A percentile compares a stretch with the other conserved stretches of the same genome.
These are phyloP conservation scores for Dichetophora obliterata DNA, from an alignment of 2,888 invertebrate genomes.

Conservation along the genomic window DNA sequence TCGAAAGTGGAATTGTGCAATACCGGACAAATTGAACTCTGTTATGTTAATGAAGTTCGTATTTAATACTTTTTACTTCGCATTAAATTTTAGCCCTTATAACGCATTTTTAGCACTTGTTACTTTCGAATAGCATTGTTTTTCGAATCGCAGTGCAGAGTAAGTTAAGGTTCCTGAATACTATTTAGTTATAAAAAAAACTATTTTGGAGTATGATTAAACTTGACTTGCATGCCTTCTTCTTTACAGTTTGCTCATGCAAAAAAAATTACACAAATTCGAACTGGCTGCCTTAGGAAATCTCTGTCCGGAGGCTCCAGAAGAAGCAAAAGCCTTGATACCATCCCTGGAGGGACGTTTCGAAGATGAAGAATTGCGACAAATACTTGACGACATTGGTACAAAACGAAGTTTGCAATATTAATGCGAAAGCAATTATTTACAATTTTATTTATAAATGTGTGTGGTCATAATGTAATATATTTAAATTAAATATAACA, in stretches of 20 bases:
- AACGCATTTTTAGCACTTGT: too few relatives aligned
- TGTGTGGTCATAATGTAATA: constrained; percentile 9
- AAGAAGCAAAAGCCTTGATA: constrained; percentile 97
- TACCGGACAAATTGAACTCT: too few relatives aligned
- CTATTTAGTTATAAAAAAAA: too few relatives aligned
- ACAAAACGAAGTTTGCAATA: constrained; percentile 98
- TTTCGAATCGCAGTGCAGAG: too few relatives aligned
- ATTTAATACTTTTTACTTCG: too few relatives aligned
- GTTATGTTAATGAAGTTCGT: too few relatives aligned
- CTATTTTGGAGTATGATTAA: neutral
- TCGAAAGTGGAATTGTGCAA: too few relatives aligned
- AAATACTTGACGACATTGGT: constrained; percentile 97
- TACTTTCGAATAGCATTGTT: too few relatives aligned
- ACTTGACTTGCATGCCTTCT: constrained; percentile 35
- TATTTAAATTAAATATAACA: constrained; percentile 1
- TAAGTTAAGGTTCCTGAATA: too few relatives aligned
- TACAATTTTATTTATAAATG: neutral
- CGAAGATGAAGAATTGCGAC: constrained; percentile 97
- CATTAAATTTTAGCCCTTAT: too few relatives aligned
- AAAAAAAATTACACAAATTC: constrained; percentile 97
- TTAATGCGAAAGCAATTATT: constrained; percentile 68
- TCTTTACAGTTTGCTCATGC: constrained; percentile 83
- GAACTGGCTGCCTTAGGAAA: constrained; percentile 97
- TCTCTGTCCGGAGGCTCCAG: constrained; percentile 97
- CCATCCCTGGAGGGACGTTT: constrained; percentile 97